Evolutionary conservation across 1,140 invertebrate species (phyloP).

Genomic region (Babylonia areolata): DNA sequence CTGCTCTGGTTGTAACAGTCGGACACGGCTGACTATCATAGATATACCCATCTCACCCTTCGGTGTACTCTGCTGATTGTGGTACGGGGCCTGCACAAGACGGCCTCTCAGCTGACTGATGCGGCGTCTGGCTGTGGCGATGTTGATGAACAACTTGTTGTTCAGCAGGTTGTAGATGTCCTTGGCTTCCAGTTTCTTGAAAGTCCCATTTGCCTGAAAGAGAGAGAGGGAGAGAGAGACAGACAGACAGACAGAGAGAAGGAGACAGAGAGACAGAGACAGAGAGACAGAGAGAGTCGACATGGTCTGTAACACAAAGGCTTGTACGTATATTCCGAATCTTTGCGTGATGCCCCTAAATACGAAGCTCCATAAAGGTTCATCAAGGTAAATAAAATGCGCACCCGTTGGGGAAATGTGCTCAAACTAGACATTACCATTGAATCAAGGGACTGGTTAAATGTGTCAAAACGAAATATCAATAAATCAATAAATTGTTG

Average conservation of each 20-base stretch:
- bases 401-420: no score
- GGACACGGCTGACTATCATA: no score
- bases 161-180: conserved; percentile 46
- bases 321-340: no score
- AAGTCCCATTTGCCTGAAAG: conserved; percentile 49
- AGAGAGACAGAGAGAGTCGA: neutral
- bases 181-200: conserved; percentile 46
- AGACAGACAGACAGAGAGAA: neutral
- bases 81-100: conserved; percentile 34
- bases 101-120: conserved; percentile 44
- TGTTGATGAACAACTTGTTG: conserved; percentile 46
- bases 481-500: no score
- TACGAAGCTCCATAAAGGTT: no score
- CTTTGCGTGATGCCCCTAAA: no score
- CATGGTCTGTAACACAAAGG: no score
- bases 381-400: no score
- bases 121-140: conserved; percentile 39
- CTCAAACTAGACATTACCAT: no score
- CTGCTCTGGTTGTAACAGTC: no score
- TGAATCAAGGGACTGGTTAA: no score
- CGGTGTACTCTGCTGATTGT: conserved; percentile 16
- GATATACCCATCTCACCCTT: neutral
- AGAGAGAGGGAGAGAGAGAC: neutral
- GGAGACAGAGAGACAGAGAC: neutral
- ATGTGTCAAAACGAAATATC: no score